Evolutionary conservation across 2,797 vertebrate species (phyloP).

Genomic region (Pseudochaenichthys georgianus): DNA sequence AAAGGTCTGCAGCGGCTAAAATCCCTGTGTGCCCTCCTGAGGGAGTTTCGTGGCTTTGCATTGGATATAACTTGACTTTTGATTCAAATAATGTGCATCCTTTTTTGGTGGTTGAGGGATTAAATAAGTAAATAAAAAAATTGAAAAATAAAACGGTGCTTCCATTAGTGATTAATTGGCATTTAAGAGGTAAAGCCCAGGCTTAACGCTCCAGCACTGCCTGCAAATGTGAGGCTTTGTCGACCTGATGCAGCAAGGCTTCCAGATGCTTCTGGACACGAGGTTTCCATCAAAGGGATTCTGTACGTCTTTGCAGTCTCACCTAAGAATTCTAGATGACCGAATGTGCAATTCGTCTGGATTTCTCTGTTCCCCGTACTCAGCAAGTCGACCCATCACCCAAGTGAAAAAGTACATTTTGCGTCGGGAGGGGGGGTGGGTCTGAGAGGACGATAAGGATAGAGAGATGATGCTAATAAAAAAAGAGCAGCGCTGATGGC

Average conservation of each 20-base stretch:
- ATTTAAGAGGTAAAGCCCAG: constrained; percentile 68
- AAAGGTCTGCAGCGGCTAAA: no score
- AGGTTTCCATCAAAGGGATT: constrained; percentile 37
- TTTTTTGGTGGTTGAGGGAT: constrained; percentile 10
- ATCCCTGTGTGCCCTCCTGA: no score
- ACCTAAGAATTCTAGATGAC: constrained; percentile 2
- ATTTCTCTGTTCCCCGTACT: constrained; percentile 54
- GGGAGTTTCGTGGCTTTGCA: no score
- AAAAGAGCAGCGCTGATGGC: constrained; percentile 42
- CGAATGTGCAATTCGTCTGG: constrained; percentile 5
- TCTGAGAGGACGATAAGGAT: constrained; percentile 14
- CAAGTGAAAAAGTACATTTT: constrained; percentile 37
- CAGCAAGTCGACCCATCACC: constrained; percentile 54
- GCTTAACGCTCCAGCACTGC: constrained; percentile 63
- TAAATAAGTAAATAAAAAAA: neutral
- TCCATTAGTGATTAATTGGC: constrained; percentile 72
- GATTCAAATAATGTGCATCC: constrained; percentile 9
- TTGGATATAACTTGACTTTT: neutral
- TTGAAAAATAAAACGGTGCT: constrained; percentile 6
- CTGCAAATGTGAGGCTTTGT: constrained; percentile 59
- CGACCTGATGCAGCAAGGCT: constrained; percentile 31
- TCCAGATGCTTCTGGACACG: constrained; percentile 27
- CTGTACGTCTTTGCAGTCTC: constrained; percentile 21
- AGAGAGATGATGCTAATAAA: constrained; percentile 60
- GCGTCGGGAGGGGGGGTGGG: neutral